A percentile compares a stretch with the other conserved stretches of the same genome.
Conservation (phyloP, 2,797 vertebrate genomes). For the Phalloptychus januarius region DNA sequence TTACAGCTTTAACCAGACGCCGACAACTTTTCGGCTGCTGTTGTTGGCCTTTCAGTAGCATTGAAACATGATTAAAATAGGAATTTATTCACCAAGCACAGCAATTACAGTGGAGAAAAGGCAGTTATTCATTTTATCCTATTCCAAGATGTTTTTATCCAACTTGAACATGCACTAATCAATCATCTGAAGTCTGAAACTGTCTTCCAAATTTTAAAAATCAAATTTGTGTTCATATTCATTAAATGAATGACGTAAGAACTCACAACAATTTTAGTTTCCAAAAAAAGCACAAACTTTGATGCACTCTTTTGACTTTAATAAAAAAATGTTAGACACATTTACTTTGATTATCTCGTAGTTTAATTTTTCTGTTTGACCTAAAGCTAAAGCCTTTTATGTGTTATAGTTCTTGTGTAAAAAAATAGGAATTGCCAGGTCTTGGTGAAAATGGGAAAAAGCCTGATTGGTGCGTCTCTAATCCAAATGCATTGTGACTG, state of each 20-base stretch:
- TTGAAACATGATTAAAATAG: constrained; percentile 36
- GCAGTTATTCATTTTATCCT: neutral
- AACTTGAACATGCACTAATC: neutral
- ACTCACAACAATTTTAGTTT: neutral
- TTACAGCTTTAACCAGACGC: constrained; percentile 33
- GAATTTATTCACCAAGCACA: constrained; percentile 29
- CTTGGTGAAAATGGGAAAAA: neutral
- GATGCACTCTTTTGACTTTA: neutral
- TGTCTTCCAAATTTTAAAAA: neutral
- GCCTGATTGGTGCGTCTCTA: neutral
- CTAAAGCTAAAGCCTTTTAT: neutral
- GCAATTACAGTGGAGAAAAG: neutral
- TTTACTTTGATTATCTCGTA: neutral
- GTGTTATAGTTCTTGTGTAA: neutral
- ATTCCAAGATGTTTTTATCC: neutral
- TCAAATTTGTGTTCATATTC: neutral
- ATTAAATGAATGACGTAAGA: neutral
- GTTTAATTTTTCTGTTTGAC: neutral
- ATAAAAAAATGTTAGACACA: neutral
- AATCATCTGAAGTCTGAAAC: neutral
- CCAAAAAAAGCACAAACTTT: neutral
- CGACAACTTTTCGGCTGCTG: constrained; percentile 44
- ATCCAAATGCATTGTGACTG: constrained; percentile 14
- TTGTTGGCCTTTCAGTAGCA: constrained; percentile 36
- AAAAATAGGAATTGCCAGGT: neutral